Evolutionary conservation across 2,797 vertebrate species (phyloP).

Genomic region (Silurus aristotelis): DNA sequence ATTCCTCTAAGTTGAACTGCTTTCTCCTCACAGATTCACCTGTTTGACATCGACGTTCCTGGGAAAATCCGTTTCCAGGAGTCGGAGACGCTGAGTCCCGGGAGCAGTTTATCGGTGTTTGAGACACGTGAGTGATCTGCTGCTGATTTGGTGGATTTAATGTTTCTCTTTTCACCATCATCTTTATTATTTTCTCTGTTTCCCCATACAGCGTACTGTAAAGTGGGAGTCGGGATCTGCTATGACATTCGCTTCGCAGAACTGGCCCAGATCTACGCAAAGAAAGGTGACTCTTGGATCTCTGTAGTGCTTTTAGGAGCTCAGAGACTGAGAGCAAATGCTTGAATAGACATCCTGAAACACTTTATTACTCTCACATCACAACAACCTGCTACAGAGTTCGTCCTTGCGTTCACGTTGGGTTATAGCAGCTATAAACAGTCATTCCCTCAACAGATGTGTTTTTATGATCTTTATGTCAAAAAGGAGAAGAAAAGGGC

Average conservation of each 20-base stretch:
- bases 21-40: constrained; percentile 81
- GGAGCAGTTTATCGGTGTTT: constrained; percentile 84
- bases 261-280: constrained; percentile 90
- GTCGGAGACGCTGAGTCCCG: constrained; percentile 89
- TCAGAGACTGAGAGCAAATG: background rate
- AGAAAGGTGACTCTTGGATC: constrained; percentile 77
- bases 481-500: too few relatives aligned
- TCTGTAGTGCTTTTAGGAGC: background rate
- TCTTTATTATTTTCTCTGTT: background rate
- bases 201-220: constrained; percentile 85
- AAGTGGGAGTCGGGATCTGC: constrained; percentile 96
- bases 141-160: background rate
- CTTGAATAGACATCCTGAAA: too few relatives aligned
- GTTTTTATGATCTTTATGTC: too few relatives aligned
- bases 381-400: too few relatives aligned
- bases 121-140: constrained; percentile 85
- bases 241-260: constrained; percentile 96
- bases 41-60: constrained; percentile 94
- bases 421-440: too few relatives aligned
- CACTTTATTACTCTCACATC: too few relatives aligned
- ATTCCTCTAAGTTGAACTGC: too few relatives aligned
- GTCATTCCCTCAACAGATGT: too few relatives aligned
- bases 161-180: background rate
- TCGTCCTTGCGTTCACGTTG: too few relatives aligned
- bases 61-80: constrained; percentile 96